phyloP scores from a whole-genome alignment of 2,797 vertebrate species.

The Cygnus olor region DNA sequence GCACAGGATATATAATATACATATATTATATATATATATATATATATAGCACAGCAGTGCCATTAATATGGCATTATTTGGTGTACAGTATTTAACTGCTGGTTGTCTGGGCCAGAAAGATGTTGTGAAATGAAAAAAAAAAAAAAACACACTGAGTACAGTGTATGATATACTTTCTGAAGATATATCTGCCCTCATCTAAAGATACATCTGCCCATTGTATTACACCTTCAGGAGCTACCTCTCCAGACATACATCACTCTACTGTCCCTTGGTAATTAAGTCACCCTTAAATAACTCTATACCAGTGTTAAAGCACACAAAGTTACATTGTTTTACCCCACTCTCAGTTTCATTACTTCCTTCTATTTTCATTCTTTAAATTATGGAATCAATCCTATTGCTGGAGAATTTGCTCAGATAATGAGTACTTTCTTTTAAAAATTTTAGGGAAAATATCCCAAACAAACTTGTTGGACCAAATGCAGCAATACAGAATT shows the following conservation, averaged over 20 bases:
- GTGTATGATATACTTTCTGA: background rate
- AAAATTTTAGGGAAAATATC: background rate
- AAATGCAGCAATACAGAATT: background rate
- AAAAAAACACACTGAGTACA: background rate
- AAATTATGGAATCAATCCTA: background rate
- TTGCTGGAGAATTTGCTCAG: background rate
- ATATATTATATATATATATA: no score
- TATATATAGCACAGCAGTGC: background rate
- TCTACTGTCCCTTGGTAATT: background rate
- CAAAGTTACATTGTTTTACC: background rate
- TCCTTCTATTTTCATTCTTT: background rate
- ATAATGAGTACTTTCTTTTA: background rate
- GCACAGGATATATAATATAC: background rate
- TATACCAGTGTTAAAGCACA: background rate
- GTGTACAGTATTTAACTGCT: background rate
- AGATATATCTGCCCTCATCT: background rate
- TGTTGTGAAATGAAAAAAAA: background rate
- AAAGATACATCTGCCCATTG: background rate
- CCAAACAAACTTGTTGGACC: background rate
- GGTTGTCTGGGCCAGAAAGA: background rate
- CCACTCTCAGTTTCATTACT: background rate
- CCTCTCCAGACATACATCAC: background rate
- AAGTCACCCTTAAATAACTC: background rate
- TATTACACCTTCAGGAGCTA: background rate
- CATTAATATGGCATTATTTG: background rate